phyloP scores from a whole-genome alignment of 1,140 invertebrate species.

The Rhyacophila brunnea region DNA sequence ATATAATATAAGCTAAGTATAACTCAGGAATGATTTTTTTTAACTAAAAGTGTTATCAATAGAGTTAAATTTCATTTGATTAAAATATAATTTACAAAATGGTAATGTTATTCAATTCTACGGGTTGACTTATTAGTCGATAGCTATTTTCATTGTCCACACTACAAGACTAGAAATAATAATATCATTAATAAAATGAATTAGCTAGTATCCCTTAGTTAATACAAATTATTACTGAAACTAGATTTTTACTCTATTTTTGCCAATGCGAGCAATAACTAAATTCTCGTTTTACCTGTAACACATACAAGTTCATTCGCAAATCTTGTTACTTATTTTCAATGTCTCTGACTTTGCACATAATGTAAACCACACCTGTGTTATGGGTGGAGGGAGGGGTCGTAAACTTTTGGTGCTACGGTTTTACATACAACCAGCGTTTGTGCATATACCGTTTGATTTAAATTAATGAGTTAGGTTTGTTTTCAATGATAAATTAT shows the following conservation, averaged over 20 bases:
- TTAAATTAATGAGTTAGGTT: conserved; percentile 7
- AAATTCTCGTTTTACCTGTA: background rate
- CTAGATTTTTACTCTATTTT: background rate
- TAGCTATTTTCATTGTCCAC: too few species aligned
- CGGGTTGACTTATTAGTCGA: too few species aligned
- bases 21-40: too few species aligned
- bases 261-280: background rate
- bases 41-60: too few species aligned
- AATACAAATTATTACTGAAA: too few species aligned
- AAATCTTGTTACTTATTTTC: conserved; percentile 29
- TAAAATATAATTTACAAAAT: too few species aligned
- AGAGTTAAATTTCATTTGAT: too few species aligned
- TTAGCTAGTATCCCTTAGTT: too few species aligned
- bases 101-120: too few species aligned
- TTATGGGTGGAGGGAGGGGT: background rate
- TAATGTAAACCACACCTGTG: conserved; percentile 10
- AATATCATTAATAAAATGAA: too few species aligned
- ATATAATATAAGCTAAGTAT: too few species aligned
- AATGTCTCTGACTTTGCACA: conserved; percentile 23
- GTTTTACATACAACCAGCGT: conserved; percentile 4
- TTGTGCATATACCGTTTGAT: conserved; percentile 3
- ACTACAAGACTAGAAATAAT: too few species aligned
- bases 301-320: conserved; percentile 15
- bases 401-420: conserved; percentile 10
- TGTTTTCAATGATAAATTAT: conserved; percentile 1